Conservation (phyloP, 2,797 vertebrate genomes). For the Chaetophractus vellerosus region DNA sequence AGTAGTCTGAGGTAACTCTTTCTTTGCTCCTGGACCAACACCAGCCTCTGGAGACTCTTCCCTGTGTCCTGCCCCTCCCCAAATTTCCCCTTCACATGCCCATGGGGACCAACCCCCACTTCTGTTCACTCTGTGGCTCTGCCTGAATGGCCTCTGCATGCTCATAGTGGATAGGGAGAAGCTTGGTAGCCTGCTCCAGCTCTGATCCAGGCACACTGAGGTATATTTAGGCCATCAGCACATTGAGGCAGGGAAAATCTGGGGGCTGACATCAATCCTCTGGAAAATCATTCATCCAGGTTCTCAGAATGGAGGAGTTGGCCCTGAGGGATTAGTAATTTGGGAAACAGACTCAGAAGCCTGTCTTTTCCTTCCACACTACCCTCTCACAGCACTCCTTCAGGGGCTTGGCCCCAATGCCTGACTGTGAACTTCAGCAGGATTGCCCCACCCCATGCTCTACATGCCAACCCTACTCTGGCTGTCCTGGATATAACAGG, state of each 20-base stretch:
- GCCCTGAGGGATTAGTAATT: constrained; percentile 80
- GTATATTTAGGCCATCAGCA: constrained; percentile 93
- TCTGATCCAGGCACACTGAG: constrained; percentile 94
- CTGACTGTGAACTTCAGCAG: not conserved
- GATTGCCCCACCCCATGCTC: not conserved
- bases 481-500: not conserved
- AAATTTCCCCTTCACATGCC: fast-evolving
- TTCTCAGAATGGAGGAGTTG: constrained; percentile 93
- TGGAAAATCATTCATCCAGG: constrained; percentile 95
- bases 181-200: constrained; percentile 94
- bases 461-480: not conserved
- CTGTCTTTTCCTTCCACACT: not conserved
- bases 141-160: constrained; percentile 88
- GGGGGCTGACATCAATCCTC: constrained; percentile 92
- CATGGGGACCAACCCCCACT: fast-evolving
- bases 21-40: too few species aligned
- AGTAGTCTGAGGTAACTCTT: too few species aligned
- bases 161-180: constrained; percentile 90
- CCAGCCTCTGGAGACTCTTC: too few species aligned
- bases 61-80: too few species aligned
- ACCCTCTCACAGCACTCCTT: not conserved
- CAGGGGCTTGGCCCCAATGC: not conserved
- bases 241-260: constrained; percentile 93
- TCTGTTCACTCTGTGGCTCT: constrained; percentile 90
- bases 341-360: not conserved